phyloP scores from a whole-genome alignment of 2,113 vertebrate species.

The Microtus ochrogaster region DNA sequence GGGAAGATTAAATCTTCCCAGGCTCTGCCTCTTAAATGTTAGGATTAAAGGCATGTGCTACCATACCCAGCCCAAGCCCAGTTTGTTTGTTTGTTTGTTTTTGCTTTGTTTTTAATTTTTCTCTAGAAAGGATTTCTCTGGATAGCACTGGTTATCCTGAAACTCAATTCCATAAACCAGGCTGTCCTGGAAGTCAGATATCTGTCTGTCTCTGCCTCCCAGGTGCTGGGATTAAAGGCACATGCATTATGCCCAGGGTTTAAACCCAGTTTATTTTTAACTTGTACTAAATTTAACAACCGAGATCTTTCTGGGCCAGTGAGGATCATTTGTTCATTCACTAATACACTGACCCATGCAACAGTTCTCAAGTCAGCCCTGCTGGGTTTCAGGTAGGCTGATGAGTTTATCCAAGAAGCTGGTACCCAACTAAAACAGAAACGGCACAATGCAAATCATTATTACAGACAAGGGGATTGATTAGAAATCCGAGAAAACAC shows the following conservation, averaged over 20 bases:
- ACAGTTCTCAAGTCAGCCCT: neutral
- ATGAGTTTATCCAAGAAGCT: conserved; percentile 21
- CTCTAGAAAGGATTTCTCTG: neutral
- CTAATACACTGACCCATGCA: neutral
- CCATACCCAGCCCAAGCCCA: neutral
- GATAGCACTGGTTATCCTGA: neutral
- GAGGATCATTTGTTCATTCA: conserved; percentile 6
- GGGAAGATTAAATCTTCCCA: neutral
- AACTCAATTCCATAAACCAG: neutral
- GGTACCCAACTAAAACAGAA: neutral
- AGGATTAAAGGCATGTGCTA: neutral
- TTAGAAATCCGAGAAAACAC: neutral
- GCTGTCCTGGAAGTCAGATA: neutral
- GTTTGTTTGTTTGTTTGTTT: neutral
- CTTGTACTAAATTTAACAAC: conserved; percentile 33
- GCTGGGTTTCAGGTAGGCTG: neutral
- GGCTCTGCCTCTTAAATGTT: neutral
- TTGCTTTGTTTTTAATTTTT: neutral
- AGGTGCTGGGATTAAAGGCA: neutral
- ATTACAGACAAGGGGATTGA: neutral
- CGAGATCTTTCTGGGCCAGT: neutral
- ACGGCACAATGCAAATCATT: neutral
- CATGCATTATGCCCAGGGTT: too few species aligned
- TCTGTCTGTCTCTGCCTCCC: neutral
- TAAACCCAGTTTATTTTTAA: conserved; percentile 1